Evolutionary conservation across 2,113 vertebrate genomes (phyloP).

Genomic region (Electrona antarctica): DNA sequence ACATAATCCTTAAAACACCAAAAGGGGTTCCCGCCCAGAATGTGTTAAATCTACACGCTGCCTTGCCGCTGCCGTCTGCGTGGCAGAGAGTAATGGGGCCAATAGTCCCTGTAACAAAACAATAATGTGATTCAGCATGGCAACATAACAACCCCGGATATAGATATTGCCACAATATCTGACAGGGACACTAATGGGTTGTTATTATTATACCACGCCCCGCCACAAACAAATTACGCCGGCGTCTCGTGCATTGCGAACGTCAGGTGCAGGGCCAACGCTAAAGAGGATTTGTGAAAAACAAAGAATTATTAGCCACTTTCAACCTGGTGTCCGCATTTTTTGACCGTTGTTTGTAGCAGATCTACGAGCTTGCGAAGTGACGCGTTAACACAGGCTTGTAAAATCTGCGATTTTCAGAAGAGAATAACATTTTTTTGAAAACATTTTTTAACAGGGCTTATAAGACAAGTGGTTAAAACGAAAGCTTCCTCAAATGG

Average conservation of each 20-base stretch:
- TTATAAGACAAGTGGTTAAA: no score
- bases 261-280: not conserved
- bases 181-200: constrained; percentile 64
- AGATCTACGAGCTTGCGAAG: no score
- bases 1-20: no score
- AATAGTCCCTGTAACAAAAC: constrained; percentile 79
- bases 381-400: no score
- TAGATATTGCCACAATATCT: constrained; percentile 29
- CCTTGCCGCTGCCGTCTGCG: constrained; percentile 35
- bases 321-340: no score
- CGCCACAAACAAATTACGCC: constrained; percentile 40
- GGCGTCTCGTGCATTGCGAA: constrained; percentile 1
- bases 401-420: no score
- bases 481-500: no score
- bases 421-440: no score
- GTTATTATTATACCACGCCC: constrained; percentile 55
- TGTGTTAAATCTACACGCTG: constrained; percentile 59
- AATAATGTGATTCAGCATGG: constrained; percentile 68
- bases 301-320: constrained; percentile 52
- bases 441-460: no score
- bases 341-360: no score
- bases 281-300: constrained; percentile 62
- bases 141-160: constrained; percentile 55
- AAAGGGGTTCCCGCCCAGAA: no score
- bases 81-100: constrained; percentile 79